Conservation (phyloP, 1,140 invertebrate genomes). For the Achatina immaculata region DNA sequence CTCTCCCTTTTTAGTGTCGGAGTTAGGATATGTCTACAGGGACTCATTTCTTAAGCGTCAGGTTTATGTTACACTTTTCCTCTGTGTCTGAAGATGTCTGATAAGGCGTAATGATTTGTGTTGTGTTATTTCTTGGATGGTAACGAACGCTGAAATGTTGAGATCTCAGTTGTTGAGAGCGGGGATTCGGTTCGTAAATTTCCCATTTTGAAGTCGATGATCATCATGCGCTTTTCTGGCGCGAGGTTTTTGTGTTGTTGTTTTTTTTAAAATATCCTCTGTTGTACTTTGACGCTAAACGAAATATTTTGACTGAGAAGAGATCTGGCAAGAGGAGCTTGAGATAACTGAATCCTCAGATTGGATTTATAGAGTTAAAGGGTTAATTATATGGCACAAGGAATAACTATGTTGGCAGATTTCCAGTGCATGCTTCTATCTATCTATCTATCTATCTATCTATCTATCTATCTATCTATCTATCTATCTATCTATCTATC, state of each 20-base stretch:
- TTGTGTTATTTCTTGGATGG: not conserved
- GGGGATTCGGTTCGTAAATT: not conserved
- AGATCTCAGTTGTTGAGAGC: not conserved
- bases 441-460: constrained; percentile 19
- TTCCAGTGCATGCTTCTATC: not conserved
- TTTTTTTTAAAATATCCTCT: no score
- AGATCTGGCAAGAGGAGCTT: no score
- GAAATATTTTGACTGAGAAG: no score
- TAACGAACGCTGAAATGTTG: not conserved
- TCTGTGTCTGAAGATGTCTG: not conserved
- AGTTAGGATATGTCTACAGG: not conserved
- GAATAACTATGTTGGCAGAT: no score
- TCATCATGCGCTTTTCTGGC: no score
- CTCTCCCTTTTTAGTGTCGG: not conserved
- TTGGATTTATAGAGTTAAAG: no score
- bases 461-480: constrained; percentile 19
- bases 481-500: constrained; percentile 1
- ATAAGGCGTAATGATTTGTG: constrained; percentile 2
- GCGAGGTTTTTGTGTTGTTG: no score
- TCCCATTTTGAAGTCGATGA: no score
- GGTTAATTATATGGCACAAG: no score
- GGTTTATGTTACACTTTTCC: not conserved
- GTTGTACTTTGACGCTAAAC: no score
- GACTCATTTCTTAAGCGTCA: not conserved
- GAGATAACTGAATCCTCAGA: no score